phyloP scores from a whole-genome alignment of 2,797 vertebrate species.

The Mallotus villosus region DNA sequence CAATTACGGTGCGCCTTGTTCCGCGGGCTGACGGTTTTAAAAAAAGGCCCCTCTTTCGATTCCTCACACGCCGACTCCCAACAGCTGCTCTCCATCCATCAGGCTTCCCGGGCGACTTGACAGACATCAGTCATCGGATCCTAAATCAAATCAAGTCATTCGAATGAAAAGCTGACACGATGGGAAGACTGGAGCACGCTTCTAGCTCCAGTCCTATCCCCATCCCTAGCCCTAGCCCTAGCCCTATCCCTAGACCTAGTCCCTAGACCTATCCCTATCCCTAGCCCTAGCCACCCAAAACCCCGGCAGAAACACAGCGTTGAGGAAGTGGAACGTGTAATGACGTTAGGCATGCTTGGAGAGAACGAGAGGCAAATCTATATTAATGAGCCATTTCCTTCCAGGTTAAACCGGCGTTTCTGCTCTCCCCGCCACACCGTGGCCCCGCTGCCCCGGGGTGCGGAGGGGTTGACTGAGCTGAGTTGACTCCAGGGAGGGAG shows the following conservation, averaged over 20 bases:
- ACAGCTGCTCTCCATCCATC: slow-evolving; percentile 48
- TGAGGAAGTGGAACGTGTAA: slow-evolving; percentile 21
- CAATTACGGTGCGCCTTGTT: slow-evolving; percentile 44
- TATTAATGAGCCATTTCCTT: slow-evolving; percentile 59
- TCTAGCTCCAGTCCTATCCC: background rate
- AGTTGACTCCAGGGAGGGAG: slow-evolving; percentile 41
- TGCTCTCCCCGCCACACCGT: slow-evolving; percentile 36
- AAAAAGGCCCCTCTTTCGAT: slow-evolving; percentile 35
- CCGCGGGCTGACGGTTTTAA: slow-evolving; percentile 22
- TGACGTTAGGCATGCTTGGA: slow-evolving; percentile 46
- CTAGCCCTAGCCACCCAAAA: too few species aligned
- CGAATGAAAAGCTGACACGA: slow-evolving; percentile 41
- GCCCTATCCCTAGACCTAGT: too few species aligned
- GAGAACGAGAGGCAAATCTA: slow-evolving; percentile 30
- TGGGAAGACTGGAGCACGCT: slow-evolving; percentile 34
- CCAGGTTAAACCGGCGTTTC: slow-evolving; percentile 44
- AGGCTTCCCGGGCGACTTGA: slow-evolving; percentile 46
- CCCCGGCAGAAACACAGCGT: too few species aligned
- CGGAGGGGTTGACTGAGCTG: slow-evolving; percentile 44
- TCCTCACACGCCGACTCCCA: slow-evolving; percentile 26
- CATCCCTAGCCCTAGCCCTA: too few species aligned
- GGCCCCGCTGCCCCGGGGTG: slow-evolving; percentile 41
- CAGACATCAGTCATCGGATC: slow-evolving; percentile 55
- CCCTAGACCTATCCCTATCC: too few species aligned
- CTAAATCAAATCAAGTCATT: slow-evolving; percentile 59